A percentile compares a stretch with the other conserved stretches of the same genome.
Evolutionary conservation across 2,113 vertebrate species (phyloP).

Genomic region (Ammodramus savannarum): DNA sequence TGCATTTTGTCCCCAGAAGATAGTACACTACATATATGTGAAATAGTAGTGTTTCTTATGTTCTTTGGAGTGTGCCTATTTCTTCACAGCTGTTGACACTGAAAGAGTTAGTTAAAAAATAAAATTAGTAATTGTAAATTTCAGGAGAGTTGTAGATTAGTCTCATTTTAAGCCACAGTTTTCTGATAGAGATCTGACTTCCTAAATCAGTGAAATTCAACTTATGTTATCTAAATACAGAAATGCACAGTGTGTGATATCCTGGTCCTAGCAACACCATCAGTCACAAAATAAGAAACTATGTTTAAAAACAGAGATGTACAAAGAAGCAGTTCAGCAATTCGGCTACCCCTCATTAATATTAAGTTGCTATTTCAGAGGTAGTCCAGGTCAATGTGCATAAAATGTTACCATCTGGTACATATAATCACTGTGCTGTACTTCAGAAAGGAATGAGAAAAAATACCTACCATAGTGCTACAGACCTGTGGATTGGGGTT

Average conservation of each 20-base stretch:
- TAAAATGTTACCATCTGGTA: constrained; percentile 52
- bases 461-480: background rate
- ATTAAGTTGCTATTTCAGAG: constrained; percentile 49
- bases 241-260: background rate
- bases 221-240: background rate
- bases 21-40: background rate
- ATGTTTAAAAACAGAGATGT: background rate
- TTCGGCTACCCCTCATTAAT: constrained; percentile 26
- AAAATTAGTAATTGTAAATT: background rate
- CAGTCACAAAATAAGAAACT: background rate
- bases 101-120: background rate
- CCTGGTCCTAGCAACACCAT: background rate
- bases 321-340: constrained; percentile 1
- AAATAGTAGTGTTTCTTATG: background rate
- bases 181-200: background rate
- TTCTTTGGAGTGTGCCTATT: accelerated
- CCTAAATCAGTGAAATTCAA: background rate
- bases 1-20: background rate
- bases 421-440: background rate
- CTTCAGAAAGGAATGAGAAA: background rate
- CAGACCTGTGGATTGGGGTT: background rate
- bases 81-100: background rate
- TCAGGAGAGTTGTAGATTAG: background rate
- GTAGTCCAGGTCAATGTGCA: constrained; percentile 30
- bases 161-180: background rate